phyloP scores from a whole-genome alignment of 2,888 invertebrate species.

The Taphrorychus bicolor region DNA sequence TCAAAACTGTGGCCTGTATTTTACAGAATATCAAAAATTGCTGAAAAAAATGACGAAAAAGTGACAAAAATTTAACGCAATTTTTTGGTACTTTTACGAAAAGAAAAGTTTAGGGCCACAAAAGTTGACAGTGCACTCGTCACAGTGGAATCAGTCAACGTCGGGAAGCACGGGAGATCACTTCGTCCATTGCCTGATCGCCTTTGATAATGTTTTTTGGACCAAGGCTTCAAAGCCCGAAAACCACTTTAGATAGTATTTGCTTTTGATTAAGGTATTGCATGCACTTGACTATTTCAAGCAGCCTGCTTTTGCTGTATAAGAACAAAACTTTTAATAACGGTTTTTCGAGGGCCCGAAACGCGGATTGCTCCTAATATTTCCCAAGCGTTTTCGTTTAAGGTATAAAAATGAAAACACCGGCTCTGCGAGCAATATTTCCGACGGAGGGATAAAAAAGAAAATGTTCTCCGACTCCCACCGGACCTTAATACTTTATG shows the following conservation, averaged over 20 bases:
- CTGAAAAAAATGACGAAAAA: no score
- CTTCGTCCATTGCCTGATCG: no score
- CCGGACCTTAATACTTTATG: constrained; percentile 4
- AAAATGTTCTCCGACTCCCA: not conserved
- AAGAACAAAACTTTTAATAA: not conserved
- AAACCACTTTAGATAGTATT: not conserved
- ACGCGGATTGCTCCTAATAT: not conserved
- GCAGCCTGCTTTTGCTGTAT: not conserved
- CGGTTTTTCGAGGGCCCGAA: not conserved
- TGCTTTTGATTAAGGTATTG: constrained; percentile 2
- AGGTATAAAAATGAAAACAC: not conserved
- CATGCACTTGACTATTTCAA: not conserved
- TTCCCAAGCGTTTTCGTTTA: constrained; percentile 3
- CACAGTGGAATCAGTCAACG: no score
- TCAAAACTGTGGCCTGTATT: no score
- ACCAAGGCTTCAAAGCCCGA: no score
- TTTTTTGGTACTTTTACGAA: no score
- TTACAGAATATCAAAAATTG: no score
- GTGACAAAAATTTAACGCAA: no score
- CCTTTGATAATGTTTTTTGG: no score
- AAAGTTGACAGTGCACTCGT: no score
- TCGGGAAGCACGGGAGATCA: no score
- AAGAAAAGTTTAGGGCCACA: no score
- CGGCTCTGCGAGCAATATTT: not conserved
- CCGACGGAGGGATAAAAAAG: not conserved